Base-by-base conservation (phyloP, 2,888 invertebrate species). In the Andricus curvator region DNA sequence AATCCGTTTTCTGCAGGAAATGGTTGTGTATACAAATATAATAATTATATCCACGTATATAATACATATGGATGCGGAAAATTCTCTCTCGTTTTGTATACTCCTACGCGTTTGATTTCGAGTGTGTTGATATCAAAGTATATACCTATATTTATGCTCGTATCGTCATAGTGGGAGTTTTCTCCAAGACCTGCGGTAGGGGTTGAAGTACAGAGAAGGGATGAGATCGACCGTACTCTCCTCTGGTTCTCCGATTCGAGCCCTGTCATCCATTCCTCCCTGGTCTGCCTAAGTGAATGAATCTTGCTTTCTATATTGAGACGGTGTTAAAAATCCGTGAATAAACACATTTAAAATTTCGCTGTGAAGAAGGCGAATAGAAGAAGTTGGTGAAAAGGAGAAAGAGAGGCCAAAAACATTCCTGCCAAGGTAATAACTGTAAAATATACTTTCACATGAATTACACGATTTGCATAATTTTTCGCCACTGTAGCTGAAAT, bases 211-310 rank as follows among this genome's bases (percentile, higher is more conserved):
- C 20, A 20, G 51, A 8, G 51, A 51, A 51, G 51, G 51, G 51
- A 51, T 51, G 51, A 8, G 51, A 56, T 56, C 56, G 56, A 56
- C 56, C 56, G 56, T 56, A 56, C 56, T 56, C n/a, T 56, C 56
- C 56, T 56, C 56, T n/a, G 56, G 56, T 56, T 56, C 56, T 56
- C 56, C 56, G 56, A 2, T n/a, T 56, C n/a, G 56, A 56, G 56
- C 56, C 56, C 56, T 56, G 56, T 56, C 56, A 56, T 56, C 56
- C 56, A 56, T 56, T 56, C 56, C 56, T 56, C 56, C n/a, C 56
- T 56, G 9, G n/a, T 9, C 56, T 56, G 56, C n/a, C 56, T 56
- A n/a, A 56, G 56, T 56, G 56, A 56, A 56, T 56, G 56, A 56
- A n/a, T n/a, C 56, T n/a, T n/a, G 56, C 56, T 56, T n/a, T n/a